Percentiles rank a stretch among this genome's conserved stretches.
These are phyloP conservation scores for Catharus bicknelli DNA, from an alignment of 2,113 vertebrate genomes.

Conservation along the genomic window DNA sequence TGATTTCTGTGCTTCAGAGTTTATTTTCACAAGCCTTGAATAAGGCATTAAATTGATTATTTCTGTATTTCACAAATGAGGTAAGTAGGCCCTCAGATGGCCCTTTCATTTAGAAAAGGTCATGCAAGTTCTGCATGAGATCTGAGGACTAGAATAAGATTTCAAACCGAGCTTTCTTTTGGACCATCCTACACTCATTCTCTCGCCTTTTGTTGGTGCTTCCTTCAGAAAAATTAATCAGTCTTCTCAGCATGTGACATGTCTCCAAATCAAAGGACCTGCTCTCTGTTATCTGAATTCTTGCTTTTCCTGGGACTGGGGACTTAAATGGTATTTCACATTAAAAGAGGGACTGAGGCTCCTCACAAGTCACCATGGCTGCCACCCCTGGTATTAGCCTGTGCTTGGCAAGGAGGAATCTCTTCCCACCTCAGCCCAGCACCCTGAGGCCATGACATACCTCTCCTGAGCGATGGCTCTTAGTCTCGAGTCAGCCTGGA, in stretches of 20 bases:
- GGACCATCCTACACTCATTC: not conserved
- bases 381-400: not conserved
- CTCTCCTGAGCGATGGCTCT: constrained; percentile 65
- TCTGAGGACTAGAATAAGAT: not conserved
- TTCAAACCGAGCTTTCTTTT: not conserved
- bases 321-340: not conserved
- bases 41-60: not conserved
- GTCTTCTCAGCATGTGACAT: not conserved
- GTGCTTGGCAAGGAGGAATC: not conserved
- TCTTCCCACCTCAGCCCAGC: not conserved
- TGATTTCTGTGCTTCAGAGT: not conserved
- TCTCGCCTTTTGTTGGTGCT: not conserved
- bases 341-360: not conserved
- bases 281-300: not conserved
- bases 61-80: not conserved
- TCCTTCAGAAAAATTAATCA: not conserved
- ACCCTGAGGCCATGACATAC: constrained; percentile 36
- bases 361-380: not conserved
- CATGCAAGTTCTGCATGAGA: not conserved
- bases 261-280: not conserved
- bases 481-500: constrained; percentile 54
- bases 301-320: not conserved
- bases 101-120: not conserved
- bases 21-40: not conserved
- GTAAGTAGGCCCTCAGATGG: not conserved